phyloP scores from a whole-genome alignment of 1,140 invertebrate species.

The Forficula auricularia region DNA sequence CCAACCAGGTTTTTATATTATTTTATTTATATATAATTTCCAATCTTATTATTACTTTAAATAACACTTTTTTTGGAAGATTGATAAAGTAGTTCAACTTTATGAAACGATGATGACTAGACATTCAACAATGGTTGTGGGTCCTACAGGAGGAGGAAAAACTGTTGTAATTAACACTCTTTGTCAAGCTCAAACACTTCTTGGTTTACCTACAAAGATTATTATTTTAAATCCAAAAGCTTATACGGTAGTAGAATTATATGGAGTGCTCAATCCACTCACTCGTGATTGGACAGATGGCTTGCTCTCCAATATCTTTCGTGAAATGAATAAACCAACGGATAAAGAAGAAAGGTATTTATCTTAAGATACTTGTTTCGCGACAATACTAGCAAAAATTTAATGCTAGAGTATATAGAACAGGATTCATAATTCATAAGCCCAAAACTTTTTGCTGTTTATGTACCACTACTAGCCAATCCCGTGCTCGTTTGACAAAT shows the following conservation, averaged over 20 bases:
- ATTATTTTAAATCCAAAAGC: constrained; percentile 71
- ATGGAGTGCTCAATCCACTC: constrained; percentile 67
- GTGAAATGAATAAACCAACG: constrained; percentile 66
- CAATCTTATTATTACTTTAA: constrained; percentile 10
- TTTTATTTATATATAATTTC: constrained; percentile 6
- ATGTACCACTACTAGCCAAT: no score
- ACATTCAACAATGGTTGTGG: constrained; percentile 79
- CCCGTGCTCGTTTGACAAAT: no score
- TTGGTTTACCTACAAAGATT: constrained; percentile 59
- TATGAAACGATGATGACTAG: constrained; percentile 88
- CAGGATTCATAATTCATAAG: no score
- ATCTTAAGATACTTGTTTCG: no score
- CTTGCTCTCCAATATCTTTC: constrained; percentile 72
- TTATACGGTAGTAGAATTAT: constrained; percentile 70
- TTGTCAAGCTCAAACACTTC: constrained; percentile 48
- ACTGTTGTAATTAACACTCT: constrained; percentile 67
- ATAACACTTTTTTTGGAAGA: constrained; percentile 26
- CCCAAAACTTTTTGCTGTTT: no score
- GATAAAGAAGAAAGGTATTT: constrained; percentile 27
- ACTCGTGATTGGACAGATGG: constrained; percentile 87
- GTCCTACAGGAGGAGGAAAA: constrained; percentile 80
- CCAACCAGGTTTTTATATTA: constrained; percentile 43
- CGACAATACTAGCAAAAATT: no score
- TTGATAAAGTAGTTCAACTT: constrained; percentile 74
- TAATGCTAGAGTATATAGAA: no score